Evolutionary conservation across 2,888 invertebrate genomes (phyloP).

Genomic region (Pasiphila rectangulata): DNA sequence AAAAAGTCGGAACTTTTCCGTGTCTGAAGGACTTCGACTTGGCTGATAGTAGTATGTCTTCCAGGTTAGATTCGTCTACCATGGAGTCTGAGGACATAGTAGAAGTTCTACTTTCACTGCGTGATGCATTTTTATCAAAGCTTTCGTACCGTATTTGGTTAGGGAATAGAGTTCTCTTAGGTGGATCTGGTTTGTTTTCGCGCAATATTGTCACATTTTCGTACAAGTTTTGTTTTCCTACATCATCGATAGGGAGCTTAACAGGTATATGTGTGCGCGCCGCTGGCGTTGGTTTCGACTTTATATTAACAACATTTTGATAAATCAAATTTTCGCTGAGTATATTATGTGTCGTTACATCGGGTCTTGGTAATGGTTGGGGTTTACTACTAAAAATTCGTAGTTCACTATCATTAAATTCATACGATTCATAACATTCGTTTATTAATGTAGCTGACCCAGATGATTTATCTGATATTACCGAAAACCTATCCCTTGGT

Average conservation of each 20-base stretch:
- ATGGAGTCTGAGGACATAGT: conserved; percentile 68
- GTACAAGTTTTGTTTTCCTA: conserved; percentile 52
- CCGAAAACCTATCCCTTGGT: conserved; percentile 54
- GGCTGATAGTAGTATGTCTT: conserved; percentile 70
- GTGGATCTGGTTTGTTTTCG: conserved; percentile 53
- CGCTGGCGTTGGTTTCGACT: conserved; percentile 58
- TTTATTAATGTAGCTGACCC: conserved; percentile 62
- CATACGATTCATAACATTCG: conserved; percentile 72
- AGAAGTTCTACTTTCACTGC: conserved; percentile 58
- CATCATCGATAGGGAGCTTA: conserved; percentile 44
- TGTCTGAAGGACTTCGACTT: conserved; percentile 74
- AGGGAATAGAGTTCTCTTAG: conserved; percentile 50
- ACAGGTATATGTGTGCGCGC: conserved; percentile 58
- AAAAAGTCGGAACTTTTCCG: conserved; percentile 41
- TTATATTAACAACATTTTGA: conserved; percentile 52
- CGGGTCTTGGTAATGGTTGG: conserved; percentile 60
- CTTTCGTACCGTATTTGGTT: conserved; percentile 38
- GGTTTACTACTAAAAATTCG: conserved; percentile 40
- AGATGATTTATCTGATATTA: conserved; percentile 47
- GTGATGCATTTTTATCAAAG: conserved; percentile 41
- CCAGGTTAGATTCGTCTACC: conserved; percentile 71
- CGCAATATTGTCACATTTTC: conserved; percentile 59
- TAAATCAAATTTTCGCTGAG: conserved; percentile 56
- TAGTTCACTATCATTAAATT: conserved; percentile 44
- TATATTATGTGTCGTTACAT: conserved; percentile 32